Base-by-base conservation (phyloP, 2,888 invertebrate genomes). In the Pollenia labialis region DNA sequence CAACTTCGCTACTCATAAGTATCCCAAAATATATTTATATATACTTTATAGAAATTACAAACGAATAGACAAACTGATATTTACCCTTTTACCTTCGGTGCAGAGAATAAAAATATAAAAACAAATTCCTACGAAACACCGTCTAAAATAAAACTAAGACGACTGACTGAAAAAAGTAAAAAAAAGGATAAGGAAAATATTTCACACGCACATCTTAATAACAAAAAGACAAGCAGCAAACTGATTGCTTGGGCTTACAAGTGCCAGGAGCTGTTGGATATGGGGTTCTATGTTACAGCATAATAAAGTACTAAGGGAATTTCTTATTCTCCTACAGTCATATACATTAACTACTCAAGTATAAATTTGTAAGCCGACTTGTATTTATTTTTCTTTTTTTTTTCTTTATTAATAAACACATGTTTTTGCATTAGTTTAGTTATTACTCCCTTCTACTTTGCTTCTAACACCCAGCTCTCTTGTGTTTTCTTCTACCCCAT, bases 371-470 rank as follows among this genome's bases (percentile, higher is more conserved):
- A 23, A 40, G 8, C 48, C 46, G 40, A 71, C 62, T 75, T 76
- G 75, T 54, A 44, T 72, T 72, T n/a, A 64, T 76, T 76, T 84
- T 40, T 64, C 10, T 7, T 14, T 76, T 14, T 71, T 52, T 71
- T 66, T 77, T 71, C 66, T 52, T 84, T 81, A 81, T 56, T 81
- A 81, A 84, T 87, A 87, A 84, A 84, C 74, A 81, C 81, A 84
- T 84, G 76, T 75, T 77, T 79, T 71, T 10, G 62, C 46, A 60
- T 68, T 58, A 54, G 42, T 64, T 32, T 23, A 2, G 1, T 14
- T 48, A 44, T 62, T 18, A 56, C 16, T 12, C 40, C 3, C 18
- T 23, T 56, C 42, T 6, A 32, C 32, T 32, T 32, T 32, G 10
- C 44, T 16, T 48, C 62, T 40, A 11, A 2, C 42, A 4, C 16